Percentiles rank a stretch among this genome's conserved stretches.
phyloP scores from a whole-genome alignment of 2,888 invertebrate genomes.

The Phragmatobia fuliginosa region DNA sequence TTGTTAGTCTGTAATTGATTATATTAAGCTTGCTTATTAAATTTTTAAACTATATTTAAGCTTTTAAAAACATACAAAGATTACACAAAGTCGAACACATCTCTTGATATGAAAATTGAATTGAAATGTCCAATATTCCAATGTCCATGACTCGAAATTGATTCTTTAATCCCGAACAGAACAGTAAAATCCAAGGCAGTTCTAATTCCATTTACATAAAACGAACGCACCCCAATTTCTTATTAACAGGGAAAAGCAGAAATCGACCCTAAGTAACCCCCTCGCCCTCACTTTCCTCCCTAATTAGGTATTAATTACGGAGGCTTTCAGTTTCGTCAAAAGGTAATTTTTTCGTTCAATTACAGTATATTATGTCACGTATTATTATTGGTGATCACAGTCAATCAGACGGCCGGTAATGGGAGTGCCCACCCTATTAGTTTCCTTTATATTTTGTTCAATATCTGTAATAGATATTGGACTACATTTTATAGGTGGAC shows the following conservation, averaged over 20 bases:
- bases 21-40: too few relatives aligned
- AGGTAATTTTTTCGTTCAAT: constrained; percentile 49
- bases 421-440: constrained; percentile 49
- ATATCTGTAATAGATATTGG: constrained; percentile 28
- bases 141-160: not conserved
- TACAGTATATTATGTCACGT: constrained; percentile 40
- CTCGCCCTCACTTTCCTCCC: constrained; percentile 14
- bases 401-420: constrained; percentile 58
- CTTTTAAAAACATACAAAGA: too few relatives aligned
- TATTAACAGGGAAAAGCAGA: constrained; percentile 9
- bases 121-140: not conserved
- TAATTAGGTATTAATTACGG: constrained; percentile 54
- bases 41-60: too few relatives aligned
- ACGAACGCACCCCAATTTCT: constrained; percentile 3
- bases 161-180: not conserved
- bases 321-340: constrained; percentile 39
- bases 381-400: constrained; percentile 45
- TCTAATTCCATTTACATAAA: constrained; percentile 6
- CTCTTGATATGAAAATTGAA: not conserved
- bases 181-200: not conserved
- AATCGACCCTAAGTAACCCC: not conserved
- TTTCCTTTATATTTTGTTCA: constrained; percentile 8
- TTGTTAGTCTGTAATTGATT: too few relatives aligned
- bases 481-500: not conserved
- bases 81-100: not conserved